Base-by-base conservation (phyloP, 1,140 invertebrate species). In the Andrena cerasifolii region DNA sequence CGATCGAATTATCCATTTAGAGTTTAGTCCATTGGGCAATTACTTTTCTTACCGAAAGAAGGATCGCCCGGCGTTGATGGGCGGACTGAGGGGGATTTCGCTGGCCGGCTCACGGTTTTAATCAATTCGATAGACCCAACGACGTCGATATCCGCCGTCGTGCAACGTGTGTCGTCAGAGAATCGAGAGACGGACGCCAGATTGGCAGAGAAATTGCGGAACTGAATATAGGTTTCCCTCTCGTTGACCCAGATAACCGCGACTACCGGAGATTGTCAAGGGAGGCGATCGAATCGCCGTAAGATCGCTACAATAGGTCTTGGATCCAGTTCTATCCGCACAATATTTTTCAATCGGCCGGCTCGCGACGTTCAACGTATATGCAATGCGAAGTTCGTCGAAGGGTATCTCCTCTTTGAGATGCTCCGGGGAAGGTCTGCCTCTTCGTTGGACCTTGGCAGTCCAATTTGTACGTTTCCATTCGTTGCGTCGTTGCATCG, bases 241-340 rank as follows among this genome's bases (percentile, higher is more conserved):
- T 85, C 76, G 83, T 79, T 86, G 80, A 85, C 84, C 84, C 65
- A 79, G 68, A 86, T 86, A 47, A 58, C 59, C 28, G 18, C 14
- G 56, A 65, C 62, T 80, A 40, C 58, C 68, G 43, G 65, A 81
- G 68, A 75, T 75, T 65, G 71, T 65, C 18, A 43, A 63, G 53
- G 56, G 49, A 79, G 58, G 47, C 70, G 76, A 76, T 75, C 75
- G 7, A 65, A 71, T 76, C 43, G 33, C 26, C 8, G 40, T 33
- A 21, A 21, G 81, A 67, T 83, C 81, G 54, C 82, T 72, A 74
- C 31, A 56, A 75, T 43, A 31, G 33, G n/a, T 24, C 47, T 24
- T 26, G 8, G 24, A 65, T 26, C 26, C 3, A 33, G 12, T 3
- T 58, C 31, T 51, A 24, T 54, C 49, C 18, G 12, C n/a, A 28